Base-by-base conservation (phyloP, 2,888 invertebrate species). In the Pandemis heparana region DNA sequence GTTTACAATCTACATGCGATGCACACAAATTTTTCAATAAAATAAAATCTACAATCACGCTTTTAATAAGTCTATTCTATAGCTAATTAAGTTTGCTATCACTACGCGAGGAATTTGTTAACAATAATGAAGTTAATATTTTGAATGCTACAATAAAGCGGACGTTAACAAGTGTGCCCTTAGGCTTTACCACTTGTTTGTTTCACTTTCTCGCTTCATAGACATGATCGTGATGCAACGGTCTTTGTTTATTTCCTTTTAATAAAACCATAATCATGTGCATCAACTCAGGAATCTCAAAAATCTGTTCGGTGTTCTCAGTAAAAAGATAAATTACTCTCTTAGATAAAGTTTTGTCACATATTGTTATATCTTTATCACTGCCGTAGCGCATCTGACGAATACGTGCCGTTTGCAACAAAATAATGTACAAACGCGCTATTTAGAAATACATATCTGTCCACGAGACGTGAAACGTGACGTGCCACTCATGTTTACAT, bases 401-500 rank as follows among this genome's bases (percentile, higher is more conserved):
- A 61, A 61, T 61, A 61, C 61, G 38, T 61, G 61, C 39, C 39
- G 39, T 56, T 56, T 6, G 23, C 56, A 56, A n/a, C 61, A 61
- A 39, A 61, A 61, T 61, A 18, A 39, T 38, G 6, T 5, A 61
- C 39, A 39, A 39, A 61, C 39, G 18, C 4, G 38, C 38, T 9
- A 61, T 61, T 61, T 61, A 61, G 38, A 39, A 39, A 61, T 38
- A 65, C 38, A 65, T 65, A 39, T 65, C n/a, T 39, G 32, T 51
- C 18, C 65, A 65, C 43, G 51, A 64, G 51, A 61, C 39, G 14
- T 38, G 39, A 39, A 39, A 61, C 65, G 39, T 65, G 65, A 65
- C 38, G 51, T 51, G 32, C 51, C 39, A 18, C 32, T 39, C 5
- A n/a, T 61, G 61, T 39, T 38, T 61, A 61, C 39, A 39, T 39